Base-by-base conservation (phyloP, 2,888 invertebrate genomes). In the Eupsilia transversa region DNA sequence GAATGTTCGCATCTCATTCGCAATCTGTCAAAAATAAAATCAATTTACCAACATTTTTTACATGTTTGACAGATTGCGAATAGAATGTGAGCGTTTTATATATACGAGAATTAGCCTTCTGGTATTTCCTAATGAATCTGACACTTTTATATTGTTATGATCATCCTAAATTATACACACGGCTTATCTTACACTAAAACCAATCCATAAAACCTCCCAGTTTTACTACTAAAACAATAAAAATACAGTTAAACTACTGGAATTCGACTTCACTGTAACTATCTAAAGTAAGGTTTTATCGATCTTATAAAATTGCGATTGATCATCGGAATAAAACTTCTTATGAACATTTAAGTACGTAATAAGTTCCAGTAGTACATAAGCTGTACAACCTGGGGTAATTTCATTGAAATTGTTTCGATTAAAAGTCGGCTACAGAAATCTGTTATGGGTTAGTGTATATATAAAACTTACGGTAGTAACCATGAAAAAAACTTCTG, bases 211-310 rank as follows among this genome's bases (percentile, higher is more conserved):
- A 83, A 57, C 14, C 17, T 67, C 3, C 10, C 33, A 30, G 30
- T 27, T 83, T 79, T 60, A 68, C 56, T 70, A 79, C 46, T 56
- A 65, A 72, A 83, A 68, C 67, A 79, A 83, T 80, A 68, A 78
- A 77, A 68, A 64, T 66, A 35, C 74, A 57, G 61, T 69, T 43
- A 81, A 54, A 65, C 70, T 66, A 64, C 35, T 57, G 60, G 27
- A 73, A 68, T 65, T 59, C 23, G 6, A 35, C 23, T 64, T 67
- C 3, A 23, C 60, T 49, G 27, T 52, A 43, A 30, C 49, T 41
- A 52, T 57, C 56, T 30, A 60, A 57, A 20, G 56, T 68, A 61
- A 60, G 27, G 2, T 65, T 83, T 83, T 72, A 79, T 54, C 46
- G 30, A 33, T 46, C 60, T 54, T 41, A 67, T 54, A 82, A 54